A percentile compares a stretch with the other conserved stretches of the same genome.
phyloP scores from a whole-genome alignment of 2,797 vertebrate genomes.

The Parotocinclus haroldoi region DNA sequence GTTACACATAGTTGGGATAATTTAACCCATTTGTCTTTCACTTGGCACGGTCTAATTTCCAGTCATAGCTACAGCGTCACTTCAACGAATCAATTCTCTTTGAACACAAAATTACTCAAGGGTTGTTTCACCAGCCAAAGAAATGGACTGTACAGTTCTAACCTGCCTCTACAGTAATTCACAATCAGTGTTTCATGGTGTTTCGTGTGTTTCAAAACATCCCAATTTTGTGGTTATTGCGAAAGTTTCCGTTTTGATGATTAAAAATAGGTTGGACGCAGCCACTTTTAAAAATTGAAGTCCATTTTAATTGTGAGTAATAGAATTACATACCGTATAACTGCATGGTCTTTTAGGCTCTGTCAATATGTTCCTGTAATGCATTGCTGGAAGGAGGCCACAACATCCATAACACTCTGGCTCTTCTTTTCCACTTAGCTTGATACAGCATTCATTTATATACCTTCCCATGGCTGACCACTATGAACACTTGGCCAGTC shows the following conservation, averaged over 20 bases:
- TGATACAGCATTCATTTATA: not conserved
- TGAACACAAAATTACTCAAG: not conserved
- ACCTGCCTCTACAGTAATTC: not conserved
- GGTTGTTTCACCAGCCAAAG: not conserved
- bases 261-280: not conserved
- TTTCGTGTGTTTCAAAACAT: not conserved
- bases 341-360: constrained; percentile 4
- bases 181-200: not conserved
- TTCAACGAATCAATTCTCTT: not conserved
- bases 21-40: too few relatives aligned
- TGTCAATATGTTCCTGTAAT: constrained; percentile 20
- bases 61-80: too few relatives aligned
- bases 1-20: too few relatives aligned
- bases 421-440: constrained; percentile 12
- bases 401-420: constrained; percentile 11
- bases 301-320: constrained; percentile 6
- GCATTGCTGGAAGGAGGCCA: constrained; percentile 2
- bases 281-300: not conserved
- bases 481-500: not conserved
- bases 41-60: too few relatives aligned
- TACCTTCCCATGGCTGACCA: not conserved
- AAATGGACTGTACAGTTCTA: not conserved
- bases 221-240: not conserved
- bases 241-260: constrained; percentile 7
- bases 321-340: constrained; percentile 2